Conservation (phyloP, 2,888 invertebrate species). For the Cataglyphis rosenhaueri region DNA sequence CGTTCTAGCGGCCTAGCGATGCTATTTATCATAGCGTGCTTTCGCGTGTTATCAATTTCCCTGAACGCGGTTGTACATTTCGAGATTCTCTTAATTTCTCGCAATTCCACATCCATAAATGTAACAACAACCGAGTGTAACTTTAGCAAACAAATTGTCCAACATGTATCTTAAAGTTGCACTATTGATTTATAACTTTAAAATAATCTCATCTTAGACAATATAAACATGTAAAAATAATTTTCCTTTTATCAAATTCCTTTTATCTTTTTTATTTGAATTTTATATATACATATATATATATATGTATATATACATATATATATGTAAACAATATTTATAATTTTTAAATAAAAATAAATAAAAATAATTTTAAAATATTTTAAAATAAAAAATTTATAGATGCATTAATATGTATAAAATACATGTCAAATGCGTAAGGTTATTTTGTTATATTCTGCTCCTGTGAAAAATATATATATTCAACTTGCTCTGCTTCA, state of each 20-base stretch:
- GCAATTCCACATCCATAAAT: slow-evolving; percentile 7
- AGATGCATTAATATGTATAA: neutral
- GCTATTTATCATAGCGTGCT: slow-evolving; percentile 76
- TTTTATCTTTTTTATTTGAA: neutral
- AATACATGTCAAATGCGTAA: neutral
- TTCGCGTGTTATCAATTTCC: slow-evolving; percentile 78
- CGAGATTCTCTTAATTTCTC: slow-evolving; percentile 74
- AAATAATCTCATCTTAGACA: neutral
- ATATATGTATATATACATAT: neutral
- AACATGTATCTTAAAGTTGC: slow-evolving; percentile 20
- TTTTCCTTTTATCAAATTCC: neutral
- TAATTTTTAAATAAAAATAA: neutral
- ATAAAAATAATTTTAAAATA: neutral
- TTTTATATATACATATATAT: neutral
- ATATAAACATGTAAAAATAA: neutral
- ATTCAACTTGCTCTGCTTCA: slow-evolving; percentile 2
- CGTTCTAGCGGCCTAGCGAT: slow-evolving; percentile 50
- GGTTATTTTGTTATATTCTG: neutral
- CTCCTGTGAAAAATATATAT: slow-evolving; percentile 10
- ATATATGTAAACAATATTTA: neutral
- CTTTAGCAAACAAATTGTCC: neutral
- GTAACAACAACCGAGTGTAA: slow-evolving; percentile 17
- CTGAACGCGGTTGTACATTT: slow-evolving; percentile 71
- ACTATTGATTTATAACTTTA: neutral
- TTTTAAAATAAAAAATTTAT: neutral